Conservation (phyloP, 2,797 vertebrate species). For the Schizopygopsis pylzovi region DNA sequence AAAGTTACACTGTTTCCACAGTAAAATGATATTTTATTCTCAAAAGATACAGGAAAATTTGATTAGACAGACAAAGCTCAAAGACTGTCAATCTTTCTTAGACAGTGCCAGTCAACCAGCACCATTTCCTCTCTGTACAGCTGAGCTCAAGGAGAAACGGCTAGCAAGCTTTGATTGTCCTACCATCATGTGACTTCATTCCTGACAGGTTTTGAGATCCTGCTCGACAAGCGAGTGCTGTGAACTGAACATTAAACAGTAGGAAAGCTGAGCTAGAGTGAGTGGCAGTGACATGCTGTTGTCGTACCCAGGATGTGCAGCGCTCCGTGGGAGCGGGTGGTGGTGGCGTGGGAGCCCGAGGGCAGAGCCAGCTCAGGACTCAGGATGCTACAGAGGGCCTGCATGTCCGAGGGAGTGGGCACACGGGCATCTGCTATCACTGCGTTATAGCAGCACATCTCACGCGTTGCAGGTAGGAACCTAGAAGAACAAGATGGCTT, state of each 20-base stretch:
- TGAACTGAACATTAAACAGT: not conserved
- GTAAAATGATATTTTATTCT: not conserved
- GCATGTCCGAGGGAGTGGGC: slow-evolving; percentile 90
- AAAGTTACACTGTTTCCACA: slow-evolving; percentile 5
- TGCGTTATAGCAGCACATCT: slow-evolving; percentile 97
- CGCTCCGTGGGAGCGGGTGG: slow-evolving; percentile 96
- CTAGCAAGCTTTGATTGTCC: not conserved
- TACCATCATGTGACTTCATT: not conserved
- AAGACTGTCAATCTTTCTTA: not conserved
- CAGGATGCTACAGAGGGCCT: slow-evolving; percentile 92
- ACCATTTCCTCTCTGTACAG: not conserved
- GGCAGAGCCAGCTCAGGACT: slow-evolving; percentile 96
- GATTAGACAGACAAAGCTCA: not conserved
- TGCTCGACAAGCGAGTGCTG: slow-evolving; percentile 1
- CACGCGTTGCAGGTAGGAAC: slow-evolving; percentile 88
- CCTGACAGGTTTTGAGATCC: not conserved
- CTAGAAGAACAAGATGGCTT: slow-evolving; percentile 66
- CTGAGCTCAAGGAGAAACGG: not conserved
- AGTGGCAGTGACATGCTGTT: not conserved
- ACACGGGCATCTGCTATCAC: slow-evolving; percentile 96
- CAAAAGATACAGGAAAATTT: not conserved
- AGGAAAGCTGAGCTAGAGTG: not conserved
- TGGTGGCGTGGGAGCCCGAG: slow-evolving; percentile 90
- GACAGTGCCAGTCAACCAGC: not conserved
- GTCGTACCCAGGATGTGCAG: slow-evolving; percentile 93